These are phyloP conservation scores for Percina caprodes DNA, from an alignment of 2,113 vertebrate genomes.

Conservation along the genomic window DNA sequence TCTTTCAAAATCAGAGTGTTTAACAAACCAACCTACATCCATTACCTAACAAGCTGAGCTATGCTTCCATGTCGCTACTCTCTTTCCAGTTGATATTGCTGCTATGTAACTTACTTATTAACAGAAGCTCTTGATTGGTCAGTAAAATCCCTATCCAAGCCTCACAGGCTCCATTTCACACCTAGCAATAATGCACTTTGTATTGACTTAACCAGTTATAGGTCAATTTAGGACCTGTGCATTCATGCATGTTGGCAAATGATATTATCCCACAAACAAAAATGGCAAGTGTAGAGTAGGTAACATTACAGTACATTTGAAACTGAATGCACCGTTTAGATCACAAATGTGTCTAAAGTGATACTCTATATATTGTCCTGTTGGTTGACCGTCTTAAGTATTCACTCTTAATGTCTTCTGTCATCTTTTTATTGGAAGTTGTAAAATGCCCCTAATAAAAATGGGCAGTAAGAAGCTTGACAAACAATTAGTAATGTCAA, in stretches of 20 bases:
- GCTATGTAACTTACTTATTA: too few relatives aligned
- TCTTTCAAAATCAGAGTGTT: too few relatives aligned
- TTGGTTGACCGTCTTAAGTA: neutral
- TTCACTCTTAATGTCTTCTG: neutral
- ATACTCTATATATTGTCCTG: neutral
- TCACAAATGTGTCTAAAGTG: neutral
- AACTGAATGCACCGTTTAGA: neutral
- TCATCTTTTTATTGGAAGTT: neutral
- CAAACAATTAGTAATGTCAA: conserved; percentile 13
- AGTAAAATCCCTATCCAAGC: neutral
- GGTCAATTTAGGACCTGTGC: neutral
- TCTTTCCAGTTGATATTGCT: neutral
- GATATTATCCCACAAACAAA: conserved; percentile 9
- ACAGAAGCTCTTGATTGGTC: neutral
- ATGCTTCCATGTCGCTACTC: too few relatives aligned
- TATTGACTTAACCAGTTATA: neutral
- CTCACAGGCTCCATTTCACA: neutral
- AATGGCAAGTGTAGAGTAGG: neutral
- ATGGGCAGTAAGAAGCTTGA: neutral
- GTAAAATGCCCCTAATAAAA: neutral
- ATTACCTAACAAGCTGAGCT: too few relatives aligned
- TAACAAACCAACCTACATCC: too few relatives aligned
- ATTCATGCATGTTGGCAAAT: neutral
- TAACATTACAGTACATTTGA: neutral
- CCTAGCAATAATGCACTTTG: neutral